These are phyloP conservation scores for Pachymerium ferrugineum DNA, from an alignment of 2,888 invertebrate species.

Conservation along the genomic window DNA sequence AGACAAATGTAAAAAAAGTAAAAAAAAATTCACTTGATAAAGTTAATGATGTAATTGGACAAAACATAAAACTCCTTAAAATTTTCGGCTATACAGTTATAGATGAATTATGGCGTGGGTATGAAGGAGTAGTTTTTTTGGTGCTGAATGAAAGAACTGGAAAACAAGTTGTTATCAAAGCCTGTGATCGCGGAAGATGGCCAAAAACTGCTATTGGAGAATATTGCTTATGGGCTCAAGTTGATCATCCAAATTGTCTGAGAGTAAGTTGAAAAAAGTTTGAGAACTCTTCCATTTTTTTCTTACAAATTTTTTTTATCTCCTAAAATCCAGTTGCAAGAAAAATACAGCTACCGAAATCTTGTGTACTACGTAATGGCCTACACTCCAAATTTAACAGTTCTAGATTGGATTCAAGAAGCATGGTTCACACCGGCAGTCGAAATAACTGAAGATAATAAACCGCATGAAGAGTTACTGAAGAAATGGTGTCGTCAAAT, in stretches of 20 bases:
- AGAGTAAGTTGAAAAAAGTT: background rate
- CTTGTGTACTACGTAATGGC: constrained; percentile 12
- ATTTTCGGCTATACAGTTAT: background rate
- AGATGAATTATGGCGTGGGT: background rate
- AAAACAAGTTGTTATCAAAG: constrained; percentile 1
- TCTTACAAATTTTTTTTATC: background rate
- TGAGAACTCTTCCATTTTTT: too few relatives aligned
- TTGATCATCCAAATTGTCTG: constrained; percentile 10
- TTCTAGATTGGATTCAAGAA: constrained; percentile 27
- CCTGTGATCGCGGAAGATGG: background rate
- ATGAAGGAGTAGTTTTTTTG: constrained; percentile 13
- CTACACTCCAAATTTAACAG: constrained; percentile 1
- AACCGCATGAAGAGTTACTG: constrained; percentile 14
- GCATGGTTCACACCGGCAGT: background rate
- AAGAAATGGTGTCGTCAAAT: constrained; percentile 1
- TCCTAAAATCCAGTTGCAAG: background rate
- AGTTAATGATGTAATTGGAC: background rate
- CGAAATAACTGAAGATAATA: background rate
- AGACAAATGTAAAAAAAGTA: background rate
- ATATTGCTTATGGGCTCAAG: constrained; percentile 6
- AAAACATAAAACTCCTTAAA: background rate
- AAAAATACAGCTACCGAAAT: background rate
- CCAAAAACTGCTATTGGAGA: background rate
- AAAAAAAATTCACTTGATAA: background rate
- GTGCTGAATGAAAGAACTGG: background rate